These are phyloP conservation scores for Cacoxenus indagator DNA, from an alignment of 2,888 invertebrate genomes.

Conservation along the genomic window DNA sequence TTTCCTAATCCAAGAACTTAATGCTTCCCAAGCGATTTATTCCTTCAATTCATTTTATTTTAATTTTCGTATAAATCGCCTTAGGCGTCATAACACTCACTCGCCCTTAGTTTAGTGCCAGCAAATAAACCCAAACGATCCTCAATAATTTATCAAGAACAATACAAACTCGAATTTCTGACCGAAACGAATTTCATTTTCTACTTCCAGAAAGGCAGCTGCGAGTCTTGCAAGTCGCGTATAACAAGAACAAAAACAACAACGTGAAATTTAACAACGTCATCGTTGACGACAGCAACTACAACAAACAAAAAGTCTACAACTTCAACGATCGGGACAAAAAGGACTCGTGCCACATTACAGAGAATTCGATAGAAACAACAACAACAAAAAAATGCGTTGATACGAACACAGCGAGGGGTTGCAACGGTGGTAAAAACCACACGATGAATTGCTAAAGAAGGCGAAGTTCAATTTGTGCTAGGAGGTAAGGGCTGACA, in stretches of 20 bases:
- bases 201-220: conserved; percentile 3
- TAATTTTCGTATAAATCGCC: no score
- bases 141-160: background rate
- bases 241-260: background rate
- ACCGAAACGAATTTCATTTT: background rate
- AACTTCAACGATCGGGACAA: background rate
- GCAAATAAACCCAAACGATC: no score
- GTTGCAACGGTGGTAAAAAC: conserved; percentile 30
- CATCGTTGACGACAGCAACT: conserved; percentile 17
- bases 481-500: background rate
- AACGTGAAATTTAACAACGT: conserved; percentile 1
- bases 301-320: conserved; percentile 5
- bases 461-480: conserved; percentile 38
- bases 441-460: conserved; percentile 36
- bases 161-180: background rate
- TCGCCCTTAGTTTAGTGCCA: no score
- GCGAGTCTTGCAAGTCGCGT: background rate
- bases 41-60: no score
- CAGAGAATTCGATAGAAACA: no score
- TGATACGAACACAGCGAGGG: conserved; percentile 37
- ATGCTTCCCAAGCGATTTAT: no score
- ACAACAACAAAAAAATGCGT: conserved; percentile 7
- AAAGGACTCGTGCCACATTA: conserved; percentile 46
- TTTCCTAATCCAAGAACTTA: no score
- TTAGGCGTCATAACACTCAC: no score